phyloP scores from a whole-genome alignment of 2,888 invertebrate genomes.

The Ommatoiulus sabulosus region DNA sequence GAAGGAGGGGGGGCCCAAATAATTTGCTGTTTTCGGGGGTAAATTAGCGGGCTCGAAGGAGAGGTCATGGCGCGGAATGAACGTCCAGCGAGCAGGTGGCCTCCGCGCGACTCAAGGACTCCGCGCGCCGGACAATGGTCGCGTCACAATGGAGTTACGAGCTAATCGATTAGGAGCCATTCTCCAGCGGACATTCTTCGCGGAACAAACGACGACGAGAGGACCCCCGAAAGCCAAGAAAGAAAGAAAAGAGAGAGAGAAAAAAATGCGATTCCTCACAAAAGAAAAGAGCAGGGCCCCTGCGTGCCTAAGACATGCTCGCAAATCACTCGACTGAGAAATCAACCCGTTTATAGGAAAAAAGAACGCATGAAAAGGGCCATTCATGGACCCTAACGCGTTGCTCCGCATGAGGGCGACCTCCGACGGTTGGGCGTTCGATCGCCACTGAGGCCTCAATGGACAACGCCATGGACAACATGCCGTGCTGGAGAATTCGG shows the following conservation, averaged over 20 bases:
- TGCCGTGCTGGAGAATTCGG: too few relatives aligned
- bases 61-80: too few relatives aligned
- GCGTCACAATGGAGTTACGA: neutral
- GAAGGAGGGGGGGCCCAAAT: too few relatives aligned
- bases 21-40: too few relatives aligned
- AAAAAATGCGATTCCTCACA: neutral
- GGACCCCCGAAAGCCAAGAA: neutral
- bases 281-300: neutral
- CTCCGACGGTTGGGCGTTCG: too few relatives aligned
- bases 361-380: neutral
- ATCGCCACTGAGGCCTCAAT: too few relatives aligned
- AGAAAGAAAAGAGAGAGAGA: neutral
- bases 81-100: too few relatives aligned
- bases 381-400: neutral
- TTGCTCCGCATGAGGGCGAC: too few relatives aligned
- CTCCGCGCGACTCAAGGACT: neutral
- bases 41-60: too few relatives aligned
- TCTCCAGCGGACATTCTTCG: neutral
- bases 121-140: neutral
- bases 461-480: too few relatives aligned
- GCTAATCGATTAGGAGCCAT: neutral
- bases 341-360: too few relatives aligned
- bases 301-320: neutral
- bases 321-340: conserved; percentile 1
- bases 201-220: neutral